Conservation (phyloP, 2,888 invertebrate genomes). For the Chymomyza caudatula region DNA sequence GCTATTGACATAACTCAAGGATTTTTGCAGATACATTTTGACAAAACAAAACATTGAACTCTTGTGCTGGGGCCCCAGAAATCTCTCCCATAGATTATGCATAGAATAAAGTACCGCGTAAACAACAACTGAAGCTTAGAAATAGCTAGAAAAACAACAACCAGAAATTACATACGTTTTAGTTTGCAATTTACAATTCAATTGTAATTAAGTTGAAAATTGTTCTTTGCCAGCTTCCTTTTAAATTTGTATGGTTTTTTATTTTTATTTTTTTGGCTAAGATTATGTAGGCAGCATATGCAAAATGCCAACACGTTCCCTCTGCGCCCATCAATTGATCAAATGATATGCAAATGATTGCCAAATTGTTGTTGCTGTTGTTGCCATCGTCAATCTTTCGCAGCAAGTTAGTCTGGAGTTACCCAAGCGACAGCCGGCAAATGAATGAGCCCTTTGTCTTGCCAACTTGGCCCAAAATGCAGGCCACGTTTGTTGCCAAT, state of each 20-base stretch:
- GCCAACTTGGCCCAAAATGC: neutral
- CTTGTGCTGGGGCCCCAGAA: neutral
- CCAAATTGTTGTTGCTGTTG: constrained; percentile 48
- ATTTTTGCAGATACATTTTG: constrained; percentile 50
- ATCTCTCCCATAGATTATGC: constrained; percentile 25
- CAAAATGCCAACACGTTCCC: constrained; percentile 65
- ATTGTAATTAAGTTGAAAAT: constrained; percentile 35
- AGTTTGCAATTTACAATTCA: constrained; percentile 15
- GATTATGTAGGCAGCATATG: constrained; percentile 10
- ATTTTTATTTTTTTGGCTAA: neutral
- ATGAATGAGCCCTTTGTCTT: neutral
- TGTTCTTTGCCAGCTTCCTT: neutral
- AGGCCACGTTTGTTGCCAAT: neutral
- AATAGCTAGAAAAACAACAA: constrained; percentile 12
- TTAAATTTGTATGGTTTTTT: neutral
- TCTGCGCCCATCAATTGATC: constrained; percentile 33
- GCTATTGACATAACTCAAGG: constrained; percentile 64
- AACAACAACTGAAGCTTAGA: constrained; percentile 9
- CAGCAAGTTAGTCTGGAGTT: neutral
- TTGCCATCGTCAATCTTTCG: neutral
- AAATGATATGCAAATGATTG: constrained; percentile 63
- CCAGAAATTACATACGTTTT: constrained; percentile 7
- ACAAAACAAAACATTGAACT: constrained; percentile 64
- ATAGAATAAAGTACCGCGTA: constrained; percentile 24
- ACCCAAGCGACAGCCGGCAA: neutral